Evolutionary conservation across 2,113 vertebrate genomes (phyloP).

Genomic region (Pedetes capensis): DNA sequence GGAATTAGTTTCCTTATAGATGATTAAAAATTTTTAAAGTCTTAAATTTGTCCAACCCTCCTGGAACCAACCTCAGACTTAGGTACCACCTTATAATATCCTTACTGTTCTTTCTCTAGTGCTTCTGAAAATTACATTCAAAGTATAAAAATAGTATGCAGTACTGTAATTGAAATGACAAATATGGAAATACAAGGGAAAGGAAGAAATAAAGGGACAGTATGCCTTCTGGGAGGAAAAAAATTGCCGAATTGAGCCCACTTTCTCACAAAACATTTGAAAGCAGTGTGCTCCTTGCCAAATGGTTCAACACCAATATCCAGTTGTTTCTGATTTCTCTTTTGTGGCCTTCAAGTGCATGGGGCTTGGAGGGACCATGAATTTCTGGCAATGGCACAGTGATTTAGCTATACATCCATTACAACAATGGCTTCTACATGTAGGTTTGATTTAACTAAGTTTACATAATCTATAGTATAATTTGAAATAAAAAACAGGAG

Average conservation of each 20-base stretch:
- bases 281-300: neutral
- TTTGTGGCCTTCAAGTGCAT: neutral
- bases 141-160: constrained; percentile 66
- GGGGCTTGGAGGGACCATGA: neutral
- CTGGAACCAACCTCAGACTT: constrained; percentile 53
- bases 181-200: constrained; percentile 48
- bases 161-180: constrained; percentile 73
- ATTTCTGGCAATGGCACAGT: neutral
- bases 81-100: constrained; percentile 69
- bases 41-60: constrained; percentile 68
- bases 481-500: neutral
- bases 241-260: constrained; percentile 39
- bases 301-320: neutral
- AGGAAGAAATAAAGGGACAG: constrained; percentile 47
- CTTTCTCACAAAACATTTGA: neutral
- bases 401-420: neutral
- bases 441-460: neutral
- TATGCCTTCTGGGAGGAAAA: constrained; percentile 37
- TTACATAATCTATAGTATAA: neutral
- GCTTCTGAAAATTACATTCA: constrained; percentile 66
- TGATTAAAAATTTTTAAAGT: constrained; percentile 75
- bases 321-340: neutral
- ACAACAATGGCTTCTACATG: neutral
- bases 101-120: constrained; percentile 45
- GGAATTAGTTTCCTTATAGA: constrained; percentile 69